Conservation (phyloP, 2,797 vertebrate species). For the Chaetodon trifasciatus region DNA sequence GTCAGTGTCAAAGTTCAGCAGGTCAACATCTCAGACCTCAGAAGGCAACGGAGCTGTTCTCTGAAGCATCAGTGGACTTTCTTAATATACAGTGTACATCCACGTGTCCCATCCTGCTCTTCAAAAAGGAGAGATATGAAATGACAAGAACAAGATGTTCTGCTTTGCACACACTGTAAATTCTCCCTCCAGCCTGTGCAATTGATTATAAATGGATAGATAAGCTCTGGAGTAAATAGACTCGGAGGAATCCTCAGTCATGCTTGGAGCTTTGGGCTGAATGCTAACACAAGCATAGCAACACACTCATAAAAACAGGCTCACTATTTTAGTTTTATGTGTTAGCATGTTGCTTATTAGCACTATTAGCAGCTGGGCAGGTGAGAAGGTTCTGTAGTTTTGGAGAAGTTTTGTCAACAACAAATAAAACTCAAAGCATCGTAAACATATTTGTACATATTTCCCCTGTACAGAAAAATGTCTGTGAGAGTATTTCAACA, state of each 20-base stretch:
- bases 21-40: conserved; percentile 83
- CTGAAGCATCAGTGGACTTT: conserved; percentile 49
- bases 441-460: background rate
- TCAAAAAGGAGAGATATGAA: background rate
- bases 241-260: too few species aligned
- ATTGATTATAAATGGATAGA: too few species aligned
- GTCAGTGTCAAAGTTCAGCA: conserved; percentile 73
- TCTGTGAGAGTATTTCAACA: background rate
- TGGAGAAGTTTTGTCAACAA: too few species aligned
- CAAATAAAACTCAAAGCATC: background rate
- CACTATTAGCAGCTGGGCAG: too few species aligned
- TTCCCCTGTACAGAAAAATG: background rate
- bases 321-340: too few species aligned
- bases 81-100: too few species aligned
- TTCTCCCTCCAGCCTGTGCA: background rate
- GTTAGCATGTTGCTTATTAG: too few species aligned
- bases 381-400: too few species aligned
- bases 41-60: conserved; percentile 72
- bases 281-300: background rate
- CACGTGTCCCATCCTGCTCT: background rate
- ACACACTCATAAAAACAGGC: background rate
- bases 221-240: too few species aligned
- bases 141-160: background rate
- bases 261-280: background rate
- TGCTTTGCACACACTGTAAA: background rate